Evolutionary conservation across 2,113 vertebrate species (phyloP).

Genomic region (Elephantulus edwardii): DNA sequence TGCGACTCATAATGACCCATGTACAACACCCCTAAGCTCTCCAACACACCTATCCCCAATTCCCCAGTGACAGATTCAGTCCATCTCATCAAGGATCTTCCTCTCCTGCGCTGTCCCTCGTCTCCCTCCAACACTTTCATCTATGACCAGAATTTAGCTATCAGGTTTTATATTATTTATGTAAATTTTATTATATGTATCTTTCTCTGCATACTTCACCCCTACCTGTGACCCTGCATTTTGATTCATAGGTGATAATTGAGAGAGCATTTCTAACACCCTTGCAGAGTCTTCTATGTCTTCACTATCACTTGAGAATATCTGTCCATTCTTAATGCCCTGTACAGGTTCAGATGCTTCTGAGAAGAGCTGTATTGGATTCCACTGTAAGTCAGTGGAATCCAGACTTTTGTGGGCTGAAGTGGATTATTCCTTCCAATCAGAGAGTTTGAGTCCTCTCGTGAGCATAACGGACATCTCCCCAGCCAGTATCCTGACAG

Average conservation of each 20-base stretch:
- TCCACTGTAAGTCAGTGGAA: no score
- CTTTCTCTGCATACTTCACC: background rate
- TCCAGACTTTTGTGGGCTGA: background rate
- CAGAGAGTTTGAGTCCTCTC: background rate
- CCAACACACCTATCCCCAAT: no score
- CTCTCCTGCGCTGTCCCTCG: background rate
- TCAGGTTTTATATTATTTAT: background rate
- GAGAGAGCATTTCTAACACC: background rate
- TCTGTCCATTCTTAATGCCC: background rate
- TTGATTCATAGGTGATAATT: background rate
- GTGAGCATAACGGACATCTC: background rate
- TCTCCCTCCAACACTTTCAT: no score
- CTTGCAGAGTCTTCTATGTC: background rate
- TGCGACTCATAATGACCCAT: no score
- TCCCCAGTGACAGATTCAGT: no score
- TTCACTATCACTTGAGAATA: background rate
- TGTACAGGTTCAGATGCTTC: background rate
- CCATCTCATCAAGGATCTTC: no score
- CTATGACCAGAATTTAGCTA: conserved; percentile 24
- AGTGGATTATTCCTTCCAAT: background rate
- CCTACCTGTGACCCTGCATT: fast-evolving
- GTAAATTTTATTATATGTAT: background rate
- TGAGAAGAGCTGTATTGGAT: background rate
- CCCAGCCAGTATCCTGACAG: background rate
- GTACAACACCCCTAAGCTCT: no score